phyloP scores from a whole-genome alignment of 1,140 invertebrate species.

The Drosophila ercepeae region DNA sequence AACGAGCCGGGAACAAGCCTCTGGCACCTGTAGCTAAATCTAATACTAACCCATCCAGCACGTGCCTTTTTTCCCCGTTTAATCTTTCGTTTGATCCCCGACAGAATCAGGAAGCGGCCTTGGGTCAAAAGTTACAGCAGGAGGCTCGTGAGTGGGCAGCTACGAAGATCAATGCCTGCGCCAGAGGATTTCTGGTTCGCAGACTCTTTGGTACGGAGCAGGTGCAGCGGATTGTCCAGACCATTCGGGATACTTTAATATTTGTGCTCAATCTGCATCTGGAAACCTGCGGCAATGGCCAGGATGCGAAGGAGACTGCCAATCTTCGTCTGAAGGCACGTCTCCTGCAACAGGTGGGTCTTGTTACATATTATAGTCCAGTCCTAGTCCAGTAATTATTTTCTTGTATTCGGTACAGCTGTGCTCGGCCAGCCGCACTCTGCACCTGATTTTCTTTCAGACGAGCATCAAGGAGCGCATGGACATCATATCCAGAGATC shows the following conservation, averaged over 20 bases:
- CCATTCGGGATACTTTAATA: conserved; percentile 90
- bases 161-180: conserved; percentile 88
- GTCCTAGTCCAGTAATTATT: not conserved
- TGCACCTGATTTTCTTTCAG: conserved; percentile 86
- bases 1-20: conserved; percentile 5
- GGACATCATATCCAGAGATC: conserved; percentile 85
- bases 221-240: conserved; percentile 91
- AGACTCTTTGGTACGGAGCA: conserved; percentile 91
- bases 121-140: not conserved
- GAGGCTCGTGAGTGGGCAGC: conserved; percentile 84
- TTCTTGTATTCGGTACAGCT: conserved; percentile 82
- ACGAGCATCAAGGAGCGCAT: conserved; percentile 85
- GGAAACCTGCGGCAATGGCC: conserved; percentile 82
- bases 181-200: conserved; percentile 91
- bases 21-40: conserved; percentile 5
- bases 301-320: conserved; percentile 85
- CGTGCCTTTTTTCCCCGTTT: conserved; percentile 1
- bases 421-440: conserved; percentile 86
- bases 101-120: not conserved
- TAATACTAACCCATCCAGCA: conserved; percentile 27
- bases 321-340: conserved; percentile 87
- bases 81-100: conserved; percentile 18
- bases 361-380: not conserved
- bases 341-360: conserved; percentile 87
- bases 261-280: conserved; percentile 90